These are phyloP conservation scores for Calonectris borealis DNA, from an alignment of 2,113 vertebrate genomes.

Conservation along the genomic window DNA sequence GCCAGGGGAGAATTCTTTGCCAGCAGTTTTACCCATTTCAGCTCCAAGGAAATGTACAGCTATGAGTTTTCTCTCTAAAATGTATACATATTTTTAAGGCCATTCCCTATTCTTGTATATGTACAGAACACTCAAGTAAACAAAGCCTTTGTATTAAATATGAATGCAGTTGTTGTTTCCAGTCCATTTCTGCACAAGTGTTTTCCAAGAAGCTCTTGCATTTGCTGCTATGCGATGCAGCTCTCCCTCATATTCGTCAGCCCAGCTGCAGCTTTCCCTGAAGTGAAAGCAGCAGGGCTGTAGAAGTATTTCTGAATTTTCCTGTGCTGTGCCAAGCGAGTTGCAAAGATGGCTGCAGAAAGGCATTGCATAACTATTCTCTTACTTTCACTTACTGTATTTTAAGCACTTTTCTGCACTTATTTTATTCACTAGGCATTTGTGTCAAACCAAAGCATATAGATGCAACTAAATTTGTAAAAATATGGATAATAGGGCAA, in stretches of 20 bases:
- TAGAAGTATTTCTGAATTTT: background rate
- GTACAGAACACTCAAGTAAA: background rate
- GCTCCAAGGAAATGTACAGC: background rate
- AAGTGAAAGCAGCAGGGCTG: background rate
- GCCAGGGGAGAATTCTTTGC: background rate
- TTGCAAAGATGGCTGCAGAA: background rate
- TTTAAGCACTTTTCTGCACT: background rate
- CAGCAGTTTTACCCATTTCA: background rate
- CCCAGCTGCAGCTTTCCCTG: background rate
- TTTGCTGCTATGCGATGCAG: background rate
- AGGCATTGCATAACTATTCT: background rate
- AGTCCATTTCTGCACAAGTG: background rate
- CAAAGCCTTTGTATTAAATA: background rate
- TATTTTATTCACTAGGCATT: background rate
- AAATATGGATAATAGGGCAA: background rate
- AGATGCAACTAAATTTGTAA: background rate
- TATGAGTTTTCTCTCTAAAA: background rate
- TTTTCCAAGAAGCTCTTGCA: background rate
- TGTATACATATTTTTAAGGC: background rate
- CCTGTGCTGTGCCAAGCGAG: background rate
- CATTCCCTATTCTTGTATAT: background rate
- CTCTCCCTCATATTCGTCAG: background rate
- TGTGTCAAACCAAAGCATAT: background rate
- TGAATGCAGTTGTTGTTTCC: background rate
- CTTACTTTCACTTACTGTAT: background rate